Evolutionary conservation across 2,888 invertebrate genomes (phyloP), one percentile per base, ranked within the genome.

Genomic region (Stictocephala bisonia): DNA sequence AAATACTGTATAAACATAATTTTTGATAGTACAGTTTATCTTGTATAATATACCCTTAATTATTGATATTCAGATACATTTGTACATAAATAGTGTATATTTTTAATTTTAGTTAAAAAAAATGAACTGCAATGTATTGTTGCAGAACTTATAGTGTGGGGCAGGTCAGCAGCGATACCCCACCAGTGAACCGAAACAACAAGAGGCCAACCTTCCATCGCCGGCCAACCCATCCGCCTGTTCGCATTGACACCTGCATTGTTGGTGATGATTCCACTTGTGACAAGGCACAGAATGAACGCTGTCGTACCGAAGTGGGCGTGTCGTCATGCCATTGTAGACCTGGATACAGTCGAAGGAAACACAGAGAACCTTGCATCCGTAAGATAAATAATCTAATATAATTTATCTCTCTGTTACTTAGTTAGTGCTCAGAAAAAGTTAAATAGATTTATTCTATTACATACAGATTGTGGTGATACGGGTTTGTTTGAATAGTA

Each of bases 211-310:
- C 51, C 20, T 69, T 58, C 26, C 86, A 86, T n/a, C 87, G 89
- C 40, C 85, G 90, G 75, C 89, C 91, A 56, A 88, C 88, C 0
- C 87, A 91, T 83, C 89, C 93, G 76, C 89, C 91, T 20, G 91
- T 92, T 29, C 82, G 96, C 78, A 96, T 96, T 75, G 96, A 96
- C 82, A 96, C 96, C 0, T 96, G 96, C 80, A 96, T 96, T 20
- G 96, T 96, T 0, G 96, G 96, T 0, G 96, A 96, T 79, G 94
- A 95, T 79, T 91, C 93, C 0, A 96, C 96, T 0, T 96, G 96
- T 79, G 95, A 96, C 81, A 89, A 90, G 71, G 91, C 93, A 0
- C 93, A 95, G 82, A 93, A 94, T 80, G 96, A 96, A 82, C 90
- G 91, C 67, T 96, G 96, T 81, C 89, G 91, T 75, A 96, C 95